Evolutionary conservation across 2,888 invertebrate species (phyloP), one percentile per base, ranked within the genome.

Genomic region (Microplitis manilae): DNA sequence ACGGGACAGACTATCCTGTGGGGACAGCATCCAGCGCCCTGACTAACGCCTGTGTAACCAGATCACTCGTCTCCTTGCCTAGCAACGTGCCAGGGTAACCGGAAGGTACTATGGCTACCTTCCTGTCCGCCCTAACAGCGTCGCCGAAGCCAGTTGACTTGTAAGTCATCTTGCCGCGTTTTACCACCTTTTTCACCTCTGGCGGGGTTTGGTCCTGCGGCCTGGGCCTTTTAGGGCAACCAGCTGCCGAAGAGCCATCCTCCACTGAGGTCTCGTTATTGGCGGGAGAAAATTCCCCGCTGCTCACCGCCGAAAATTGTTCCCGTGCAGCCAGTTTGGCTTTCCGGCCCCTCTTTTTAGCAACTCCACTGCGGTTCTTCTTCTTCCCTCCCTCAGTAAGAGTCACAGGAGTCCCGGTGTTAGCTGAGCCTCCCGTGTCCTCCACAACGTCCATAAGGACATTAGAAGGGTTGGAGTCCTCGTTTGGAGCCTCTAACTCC

Each of bases 41-140:
- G 62, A 75, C 30, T 9, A 79, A 40, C 71, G 39, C 74, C 39
- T 60, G 67, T 8, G 61, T 20, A 8, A 77, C 38, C 68, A 79
- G 67, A 9, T 71, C 13, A 15, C 62, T 41, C 59, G 50, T 13
- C 20, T 62, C 59, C 59, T 38, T 70, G 13, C 15, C 40, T 30
- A 78, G 64, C 0, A 39, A 0, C 30, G n/a, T 6, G 1, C 40
- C 62, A 0, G 68, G 76, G 59, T 74, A 79, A n/a, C 62, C 30
- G 0, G 61, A 20, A 5, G 74, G 74, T 50, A 30, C 30, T 50
- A 50, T 9, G 8, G 50, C 50, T 5, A 50, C 50, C 50, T 9
- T 50, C 50, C 8, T 50, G 13, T 5, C 50, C 1, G 13, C 50
- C 50, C 50, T 8, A 9, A 50, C 50, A 6, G 50, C 50, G 5